Base-by-base conservation (phyloP, 2,888 invertebrate species). In the Thymelicus acteon region DNA sequence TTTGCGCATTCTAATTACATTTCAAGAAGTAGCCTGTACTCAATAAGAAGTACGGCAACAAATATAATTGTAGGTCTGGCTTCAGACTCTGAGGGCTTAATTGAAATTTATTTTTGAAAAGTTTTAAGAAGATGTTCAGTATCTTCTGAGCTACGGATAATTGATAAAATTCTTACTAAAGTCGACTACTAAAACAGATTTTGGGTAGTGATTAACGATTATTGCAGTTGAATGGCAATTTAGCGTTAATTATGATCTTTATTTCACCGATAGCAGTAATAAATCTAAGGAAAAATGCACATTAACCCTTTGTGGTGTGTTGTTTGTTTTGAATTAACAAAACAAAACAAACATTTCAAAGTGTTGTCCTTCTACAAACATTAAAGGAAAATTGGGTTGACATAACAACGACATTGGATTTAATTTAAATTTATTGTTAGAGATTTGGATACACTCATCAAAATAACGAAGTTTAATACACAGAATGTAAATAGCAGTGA, bases 181-280 rank as follows among this genome's bases (percentile, higher is more conserved):
- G 71, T 74, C 72, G 73, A 64, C 72, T 75, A 66, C 74, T 72
- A 66, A 72, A 73, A 73, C 74, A 73, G 77, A 78, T 80, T 77
- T 79, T 73, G 74, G 75, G 72, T 63, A 64, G 75, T 79, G 78
- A 81, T 82, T 82, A 76, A 80, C 79, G 78, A 75, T 82, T 77
- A 80, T 81, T 74, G 78, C 73, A 71, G 72, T 76, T 74, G 75
- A 77, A 77, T 79, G 73, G 77, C 77, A 76, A 79, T 75, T 74
- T 77, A 66, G 75, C 74, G 76, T 76, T 78, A 77, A 81, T 80
- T 77, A 81, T 77, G 76, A 76, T 75, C 76, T 77, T 77, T 79
- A 76, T 73, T 75, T 74, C 65, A 71, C 72, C 73, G 71, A 79
- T 75, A 77, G 74, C 65, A 71, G 54, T 72, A 72, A 75, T 77